Conservation (phyloP, 2,888 invertebrate genomes). For the Ypsolopha sequella region DNA sequence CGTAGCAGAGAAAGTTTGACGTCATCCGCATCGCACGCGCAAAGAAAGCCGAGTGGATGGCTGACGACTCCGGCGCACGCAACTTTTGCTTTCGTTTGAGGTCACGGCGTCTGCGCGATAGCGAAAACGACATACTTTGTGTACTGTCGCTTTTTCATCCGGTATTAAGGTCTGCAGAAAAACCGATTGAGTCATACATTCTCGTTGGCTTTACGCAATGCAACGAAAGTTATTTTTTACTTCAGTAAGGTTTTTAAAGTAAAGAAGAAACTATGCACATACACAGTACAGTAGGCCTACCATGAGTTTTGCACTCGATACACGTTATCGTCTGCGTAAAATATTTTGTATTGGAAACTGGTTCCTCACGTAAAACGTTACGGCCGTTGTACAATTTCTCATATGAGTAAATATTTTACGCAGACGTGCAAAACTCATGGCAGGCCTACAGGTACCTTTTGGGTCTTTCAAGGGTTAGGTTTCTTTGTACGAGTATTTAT, state of each 20-base stretch:
- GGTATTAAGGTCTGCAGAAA: slow-evolving; percentile 61
- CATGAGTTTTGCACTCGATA: no score
- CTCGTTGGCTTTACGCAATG: neutral
- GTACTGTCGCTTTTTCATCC: slow-evolving; percentile 53
- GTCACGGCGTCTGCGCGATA: slow-evolving; percentile 59
- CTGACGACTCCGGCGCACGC: slow-evolving; percentile 24
- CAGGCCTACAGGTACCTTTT: no score
- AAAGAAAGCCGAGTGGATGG: slow-evolving; percentile 65
- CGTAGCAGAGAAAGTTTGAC: slow-evolving; percentile 58
- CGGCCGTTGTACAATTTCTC: no score
- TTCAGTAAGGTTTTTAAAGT: slow-evolving; percentile 9
- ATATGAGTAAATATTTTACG: no score
- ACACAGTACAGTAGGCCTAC: no score
- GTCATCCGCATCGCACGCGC: slow-evolving; percentile 42
- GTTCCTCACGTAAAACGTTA: no score
- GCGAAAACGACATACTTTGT: slow-evolving; percentile 62
- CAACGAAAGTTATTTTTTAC: slow-evolving; percentile 1
- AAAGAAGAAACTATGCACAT: no score
- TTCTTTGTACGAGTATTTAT: no score
- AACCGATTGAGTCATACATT: slow-evolving; percentile 45
- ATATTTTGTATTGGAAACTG: no score
- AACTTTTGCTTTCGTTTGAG: slow-evolving; percentile 62
- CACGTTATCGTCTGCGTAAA: no score
- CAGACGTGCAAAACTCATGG: no score
- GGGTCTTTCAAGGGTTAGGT: no score